These are phyloP conservation scores for Melanotus villosus DNA, from an alignment of 2,888 invertebrate genomes.

Conservation along the genomic window DNA sequence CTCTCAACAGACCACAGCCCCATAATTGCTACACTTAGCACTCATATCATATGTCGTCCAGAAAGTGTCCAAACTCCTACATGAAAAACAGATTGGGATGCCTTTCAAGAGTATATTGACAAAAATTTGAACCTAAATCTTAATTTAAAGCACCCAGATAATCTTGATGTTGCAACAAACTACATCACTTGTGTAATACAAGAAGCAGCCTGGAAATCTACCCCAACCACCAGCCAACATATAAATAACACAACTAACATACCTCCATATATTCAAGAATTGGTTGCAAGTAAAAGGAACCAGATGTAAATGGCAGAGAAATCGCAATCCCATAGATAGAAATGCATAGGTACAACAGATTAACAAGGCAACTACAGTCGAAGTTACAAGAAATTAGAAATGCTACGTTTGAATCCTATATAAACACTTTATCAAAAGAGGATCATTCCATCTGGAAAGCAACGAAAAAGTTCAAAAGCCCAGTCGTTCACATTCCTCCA, in stretches of 20 bases:
- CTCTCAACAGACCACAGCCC: not conserved
- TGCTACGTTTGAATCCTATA: not conserved
- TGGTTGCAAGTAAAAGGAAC: not conserved
- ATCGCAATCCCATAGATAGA: not conserved
- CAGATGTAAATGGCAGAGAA: not conserved
- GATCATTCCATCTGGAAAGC: no score
- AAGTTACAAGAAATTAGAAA: not conserved
- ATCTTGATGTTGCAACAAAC: not conserved
- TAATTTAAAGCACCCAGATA: not conserved
- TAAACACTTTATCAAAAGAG: not conserved
- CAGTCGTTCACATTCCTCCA: not conserved
- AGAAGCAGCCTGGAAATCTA: not conserved
- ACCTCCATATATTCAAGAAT: not conserved
- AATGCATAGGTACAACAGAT: not conserved
- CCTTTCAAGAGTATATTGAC: no score
- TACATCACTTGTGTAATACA: constrained; percentile 1
- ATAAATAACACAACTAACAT: not conserved
- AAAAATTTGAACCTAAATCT: not conserved
- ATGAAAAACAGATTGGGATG: no score
- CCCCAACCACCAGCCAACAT: not conserved
- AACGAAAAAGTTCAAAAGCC: not conserved
- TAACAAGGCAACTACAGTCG: not conserved
- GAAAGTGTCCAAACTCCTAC: not conserved
- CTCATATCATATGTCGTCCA: not conserved
- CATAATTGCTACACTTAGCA: constrained; percentile 1